phyloP scores from a whole-genome alignment of 2,888 invertebrate genomes.

The Scrobipalpa atriplicella region DNA sequence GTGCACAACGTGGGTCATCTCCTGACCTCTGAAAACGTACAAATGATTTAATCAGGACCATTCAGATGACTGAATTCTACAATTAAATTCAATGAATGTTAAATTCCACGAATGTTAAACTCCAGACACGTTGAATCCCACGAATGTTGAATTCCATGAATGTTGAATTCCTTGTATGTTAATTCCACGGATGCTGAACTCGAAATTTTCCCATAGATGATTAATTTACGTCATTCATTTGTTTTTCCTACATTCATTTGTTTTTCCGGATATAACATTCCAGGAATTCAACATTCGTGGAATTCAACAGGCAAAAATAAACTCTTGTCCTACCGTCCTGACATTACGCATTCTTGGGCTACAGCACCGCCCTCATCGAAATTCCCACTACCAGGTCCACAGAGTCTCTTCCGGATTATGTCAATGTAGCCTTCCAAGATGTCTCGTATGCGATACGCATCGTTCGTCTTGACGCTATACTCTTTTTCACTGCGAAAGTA shows the following conservation, averaged over 20 bases:
- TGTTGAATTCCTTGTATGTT: too few species aligned
- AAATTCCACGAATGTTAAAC: too few species aligned
- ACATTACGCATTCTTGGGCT: constrained; percentile 87
- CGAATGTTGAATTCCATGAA: too few species aligned
- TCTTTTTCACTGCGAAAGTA: constrained; percentile 91
- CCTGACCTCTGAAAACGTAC: constrained; percentile 85
- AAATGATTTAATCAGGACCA: neutral
- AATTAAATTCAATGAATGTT: too few species aligned
- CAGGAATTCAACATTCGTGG: too few species aligned
- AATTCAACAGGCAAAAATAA: too few species aligned
- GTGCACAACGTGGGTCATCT: constrained; percentile 88
- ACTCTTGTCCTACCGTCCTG: constrained; percentile 91
- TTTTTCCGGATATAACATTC: too few species aligned
- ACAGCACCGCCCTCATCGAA: constrained; percentile 89
- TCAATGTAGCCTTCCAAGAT: constrained; percentile 99
- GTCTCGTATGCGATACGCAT: constrained; percentile 98
- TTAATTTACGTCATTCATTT: too few species aligned
- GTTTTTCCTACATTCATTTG: too few species aligned
- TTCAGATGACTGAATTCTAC: neutral
- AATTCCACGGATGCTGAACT: too few species aligned
- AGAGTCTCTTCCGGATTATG: constrained; percentile 97
- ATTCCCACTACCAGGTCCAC: constrained; percentile 93
- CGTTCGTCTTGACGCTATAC: constrained; percentile 98
- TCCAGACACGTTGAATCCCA: too few species aligned
- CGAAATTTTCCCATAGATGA: too few species aligned